Evolutionary conservation across 2,113 vertebrate species (phyloP), one percentile per base, ranked within the genome.

Genomic region (Heterocephalus glaber): DNA sequence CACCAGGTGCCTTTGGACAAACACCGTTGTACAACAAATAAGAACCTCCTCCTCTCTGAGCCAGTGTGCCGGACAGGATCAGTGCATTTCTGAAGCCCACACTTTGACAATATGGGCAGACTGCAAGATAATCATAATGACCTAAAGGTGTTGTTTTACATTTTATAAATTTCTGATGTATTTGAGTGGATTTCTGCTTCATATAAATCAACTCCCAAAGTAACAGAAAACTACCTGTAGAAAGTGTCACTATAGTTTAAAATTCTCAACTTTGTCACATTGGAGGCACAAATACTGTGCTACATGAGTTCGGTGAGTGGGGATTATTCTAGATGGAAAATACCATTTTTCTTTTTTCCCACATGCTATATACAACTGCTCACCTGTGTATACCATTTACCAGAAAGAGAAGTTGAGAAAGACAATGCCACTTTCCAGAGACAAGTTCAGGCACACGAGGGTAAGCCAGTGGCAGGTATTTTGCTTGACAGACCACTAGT

Each of bases 111-210:
- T 90, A n/a, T 76, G 52, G 41, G 44, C 77, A 63, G 52, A 58
- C 12, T 56, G 33, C 6, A 30, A 76, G n/a, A 85, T 74, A 79
- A 74, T 33, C 72, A 49, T 83, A 86, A 85, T 66, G 56, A 86
- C 5, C 47, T 85, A 86, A 44, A 80, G 72, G n/a, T 89, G 13
- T 56, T 93, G 5, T 86, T 90, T 84, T 30, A 20, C 35, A 61
- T 74, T 94, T 82, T 65, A 89, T 24, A 61, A 77, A 72, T 33
- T 41, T 90, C 65, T 86, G 44, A 92, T 17, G 33, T 82, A 35
- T 58, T 93, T 86, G 33, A 85, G 35, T 93, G 16, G 7, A 92
- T 83, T 96, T 95, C 63, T 84, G 19, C 68, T 90, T 74, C 35
- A n/a, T 56, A 30, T 86, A 44, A 41, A 76, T 85, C 17, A 90